Percentiles rank a stretch among this genome's conserved stretches.
Conservation (phyloP, 2,888 invertebrate species). For the Apoderus coryli region DNA sequence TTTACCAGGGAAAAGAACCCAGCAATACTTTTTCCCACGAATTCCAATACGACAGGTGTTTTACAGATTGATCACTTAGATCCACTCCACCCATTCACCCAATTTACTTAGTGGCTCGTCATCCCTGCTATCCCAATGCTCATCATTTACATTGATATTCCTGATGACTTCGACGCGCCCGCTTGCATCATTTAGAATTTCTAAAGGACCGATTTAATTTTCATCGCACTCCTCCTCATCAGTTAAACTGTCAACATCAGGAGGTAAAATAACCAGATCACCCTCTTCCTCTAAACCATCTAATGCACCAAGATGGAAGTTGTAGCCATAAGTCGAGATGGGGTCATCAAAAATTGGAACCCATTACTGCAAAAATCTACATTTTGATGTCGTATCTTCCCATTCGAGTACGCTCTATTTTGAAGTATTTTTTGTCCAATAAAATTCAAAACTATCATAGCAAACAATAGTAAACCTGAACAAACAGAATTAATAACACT, state of each 20-base stretch:
- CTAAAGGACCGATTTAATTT: neutral
- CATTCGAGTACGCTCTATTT: too few species aligned
- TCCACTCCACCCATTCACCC: neutral
- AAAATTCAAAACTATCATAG: conserved; percentile 3
- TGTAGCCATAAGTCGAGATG: neutral
- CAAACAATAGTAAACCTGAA: too few species aligned
- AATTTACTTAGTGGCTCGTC: conserved; percentile 4
- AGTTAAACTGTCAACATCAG: conserved; percentile 5
- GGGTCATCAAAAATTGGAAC: conserved; percentile 2
- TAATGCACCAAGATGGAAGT: conserved; percentile 3
- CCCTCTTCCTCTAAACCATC: conserved; percentile 2
- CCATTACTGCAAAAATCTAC: too few species aligned
- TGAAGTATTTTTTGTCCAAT: neutral
- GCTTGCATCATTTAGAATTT: neutral
- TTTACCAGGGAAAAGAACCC: too few species aligned
- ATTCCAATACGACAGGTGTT: too few species aligned
- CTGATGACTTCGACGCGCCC: conserved; percentile 1
- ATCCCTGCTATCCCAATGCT: conserved; percentile 5
- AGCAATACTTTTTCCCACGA: too few species aligned
- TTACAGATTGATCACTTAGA: too few species aligned
- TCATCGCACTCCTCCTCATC: conserved; percentile 3
- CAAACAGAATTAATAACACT: too few species aligned
- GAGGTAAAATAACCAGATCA: conserved; percentile 3
- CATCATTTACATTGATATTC: conserved; percentile 1
- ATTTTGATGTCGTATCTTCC: too few species aligned